A percentile compares a stretch with the other conserved stretches of the same genome.
Evolutionary conservation across 2,888 invertebrate species (phyloP).

Genomic region (Scrobipalpa atriplicella): DNA sequence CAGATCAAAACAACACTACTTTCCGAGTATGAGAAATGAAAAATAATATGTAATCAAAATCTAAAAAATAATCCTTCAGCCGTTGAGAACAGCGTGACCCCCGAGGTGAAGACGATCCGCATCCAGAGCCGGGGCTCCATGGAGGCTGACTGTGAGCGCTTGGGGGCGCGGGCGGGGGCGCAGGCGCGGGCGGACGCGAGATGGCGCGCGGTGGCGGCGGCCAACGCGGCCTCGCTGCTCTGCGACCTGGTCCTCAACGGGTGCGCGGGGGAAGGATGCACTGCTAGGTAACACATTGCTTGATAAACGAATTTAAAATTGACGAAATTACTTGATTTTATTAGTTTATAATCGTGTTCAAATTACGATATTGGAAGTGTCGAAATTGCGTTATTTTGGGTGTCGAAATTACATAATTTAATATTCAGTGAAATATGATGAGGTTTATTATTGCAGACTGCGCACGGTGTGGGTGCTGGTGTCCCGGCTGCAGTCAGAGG

Average conservation of each 20-base stretch:
- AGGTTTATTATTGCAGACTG: slow-evolving; percentile 35
- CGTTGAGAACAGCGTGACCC: neutral
- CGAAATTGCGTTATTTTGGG: too few relatives aligned
- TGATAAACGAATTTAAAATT: too few relatives aligned
- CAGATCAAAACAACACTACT: too few relatives aligned
- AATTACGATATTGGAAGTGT: too few relatives aligned
- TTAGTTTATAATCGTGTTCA: too few relatives aligned
- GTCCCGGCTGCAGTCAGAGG: slow-evolving; percentile 44
- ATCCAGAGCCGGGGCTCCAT: neutral
- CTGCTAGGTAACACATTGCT: slow-evolving; percentile 45
- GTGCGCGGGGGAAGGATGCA: slow-evolving; percentile 51
- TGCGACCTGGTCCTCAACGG: slow-evolving; percentile 88
- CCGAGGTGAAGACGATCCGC: neutral
- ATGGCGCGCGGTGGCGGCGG: slow-evolving; percentile 88
- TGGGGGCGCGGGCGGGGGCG: neutral
- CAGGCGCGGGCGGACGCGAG: neutral
- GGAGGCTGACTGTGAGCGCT: neutral
- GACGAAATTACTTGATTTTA: too few relatives aligned
- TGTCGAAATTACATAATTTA: too few relatives aligned
- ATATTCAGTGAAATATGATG: too few relatives aligned
- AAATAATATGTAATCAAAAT: neutral
- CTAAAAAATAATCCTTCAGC: neutral
- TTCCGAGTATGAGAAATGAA: too few relatives aligned
- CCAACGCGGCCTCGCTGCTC: slow-evolving; percentile 93
- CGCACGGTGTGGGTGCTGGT: slow-evolving; percentile 43